Conservation (phyloP, 1,140 invertebrate species). For the Lepidurus arcticus region DNA sequence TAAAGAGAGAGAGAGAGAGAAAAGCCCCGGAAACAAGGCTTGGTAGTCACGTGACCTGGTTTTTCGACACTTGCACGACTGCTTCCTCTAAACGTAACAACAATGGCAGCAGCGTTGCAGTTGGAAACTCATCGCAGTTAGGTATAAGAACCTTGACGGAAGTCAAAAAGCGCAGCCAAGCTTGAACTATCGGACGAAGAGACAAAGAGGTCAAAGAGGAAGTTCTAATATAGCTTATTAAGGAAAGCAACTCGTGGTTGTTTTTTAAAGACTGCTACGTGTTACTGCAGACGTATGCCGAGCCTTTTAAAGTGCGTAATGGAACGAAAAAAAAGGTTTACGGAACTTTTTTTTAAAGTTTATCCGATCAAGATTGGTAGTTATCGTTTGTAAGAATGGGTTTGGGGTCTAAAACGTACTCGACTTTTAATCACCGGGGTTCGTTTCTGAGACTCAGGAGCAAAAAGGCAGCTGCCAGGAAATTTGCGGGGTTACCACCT, state of each 20-base stretch:
- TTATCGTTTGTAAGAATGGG: too few species aligned
- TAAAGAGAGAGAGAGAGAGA: too few species aligned
- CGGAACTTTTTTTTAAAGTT: too few species aligned
- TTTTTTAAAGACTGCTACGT: too few species aligned
- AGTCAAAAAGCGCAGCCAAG: neutral
- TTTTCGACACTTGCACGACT: conserved; percentile 16
- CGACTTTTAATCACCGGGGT: neutral
- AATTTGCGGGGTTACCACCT: neutral
- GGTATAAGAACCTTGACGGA: neutral
- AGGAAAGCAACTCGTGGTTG: too few species aligned
- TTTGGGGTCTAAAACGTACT: neutral
- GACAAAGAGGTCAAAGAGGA: conserved; percentile 4
- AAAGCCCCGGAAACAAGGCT: neutral
- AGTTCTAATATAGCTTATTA: neutral
- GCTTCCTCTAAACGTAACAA: neutral
- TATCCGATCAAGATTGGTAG: too few species aligned
- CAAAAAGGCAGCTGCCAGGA: neutral
- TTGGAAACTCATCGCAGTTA: neutral
- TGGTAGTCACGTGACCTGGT: conserved; percentile 14
- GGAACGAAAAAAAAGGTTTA: too few species aligned
- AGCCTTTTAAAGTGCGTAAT: too few species aligned
- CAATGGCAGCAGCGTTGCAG: neutral
- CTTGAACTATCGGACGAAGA: neutral
- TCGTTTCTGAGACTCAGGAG: neutral
- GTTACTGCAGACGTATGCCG: too few species aligned